Base-by-base conservation (phyloP, 2,113 vertebrate species). In the Neotragus pygmaeus region DNA sequence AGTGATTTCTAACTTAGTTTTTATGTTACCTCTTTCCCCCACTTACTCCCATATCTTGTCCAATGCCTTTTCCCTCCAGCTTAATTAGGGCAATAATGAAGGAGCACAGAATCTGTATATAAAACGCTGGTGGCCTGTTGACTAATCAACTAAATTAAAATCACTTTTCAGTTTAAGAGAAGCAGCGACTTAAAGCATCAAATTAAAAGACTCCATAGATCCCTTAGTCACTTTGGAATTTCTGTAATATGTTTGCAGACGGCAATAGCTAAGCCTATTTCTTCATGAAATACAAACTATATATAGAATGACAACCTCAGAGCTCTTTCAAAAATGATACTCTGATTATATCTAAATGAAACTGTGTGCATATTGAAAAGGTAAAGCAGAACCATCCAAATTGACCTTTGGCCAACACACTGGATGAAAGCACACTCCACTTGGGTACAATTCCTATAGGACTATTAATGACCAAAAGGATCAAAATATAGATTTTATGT, bases 401-500 rank as follows among this genome's bases (percentile, higher is more conserved):
- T 0, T 96, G 96, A 96, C 90, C 95, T 94, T 60, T 92, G 95
- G 49, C 91, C 92, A 92, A 66, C 3, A 77, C 75, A 88, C 25
- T 64, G 73, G 80, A 77, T 95, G 27, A 91, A 83, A 51, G 43
- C 25, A 53, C 28, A 77, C 5, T n/a, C 47, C 25, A 66, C 21
- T 16, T 39, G 66, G 77, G 88, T 57, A 83, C 43, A 51, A 70
- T 86, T 97, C 88, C 96, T 92, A 86, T 17, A 91, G 93, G 66
- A 92, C 47, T 49, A 88, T 78, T 97, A 97, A 95, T 87, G 89
- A 83, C 89, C 49, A 55, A 91, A 91, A 95, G 91, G 86, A 97
- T 94, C 75, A 92, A 92, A 58, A 55, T 95, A 98, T 97, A 86
- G 97, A 98, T 98, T 97, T 98, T 96, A 96, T 70, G 92, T 97